A percentile compares a stretch with the other conserved stretches of the same genome.
phyloP scores from a whole-genome alignment of 2,113 vertebrate genomes.

The Phrynosoma platyrhinos region DNA sequence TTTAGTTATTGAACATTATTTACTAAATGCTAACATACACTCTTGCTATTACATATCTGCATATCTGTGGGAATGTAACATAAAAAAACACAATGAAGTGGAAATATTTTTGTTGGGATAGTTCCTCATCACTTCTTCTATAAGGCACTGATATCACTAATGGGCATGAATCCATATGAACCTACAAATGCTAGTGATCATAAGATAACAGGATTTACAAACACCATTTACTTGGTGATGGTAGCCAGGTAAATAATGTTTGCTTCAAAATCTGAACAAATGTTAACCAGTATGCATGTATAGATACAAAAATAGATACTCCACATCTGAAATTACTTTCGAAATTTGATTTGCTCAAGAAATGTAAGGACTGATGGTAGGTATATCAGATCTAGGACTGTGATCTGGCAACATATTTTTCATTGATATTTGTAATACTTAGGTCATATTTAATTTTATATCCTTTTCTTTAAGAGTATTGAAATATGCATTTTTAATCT shows the following conservation, averaged over 20 bases:
- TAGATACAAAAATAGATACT: neutral
- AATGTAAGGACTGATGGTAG: neutral
- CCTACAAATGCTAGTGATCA: neutral
- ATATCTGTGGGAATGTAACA: conserved; percentile 52
- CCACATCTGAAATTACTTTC: neutral
- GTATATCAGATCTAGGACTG: neutral
- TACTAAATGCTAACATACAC: conserved; percentile 42
- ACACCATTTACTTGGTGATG: neutral
- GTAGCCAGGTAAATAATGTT: neutral
- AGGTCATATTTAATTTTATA: neutral
- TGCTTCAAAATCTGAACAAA: neutral
- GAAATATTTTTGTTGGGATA: conserved; percentile 55
- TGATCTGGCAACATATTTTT: neutral
- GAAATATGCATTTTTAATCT: neutral
- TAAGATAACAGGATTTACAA: neutral
- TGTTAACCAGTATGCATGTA: neutral
- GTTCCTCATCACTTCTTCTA: conserved; percentile 46
- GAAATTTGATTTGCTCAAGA: neutral
- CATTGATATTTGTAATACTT: neutral
- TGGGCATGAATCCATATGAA: neutral
- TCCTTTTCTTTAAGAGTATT: neutral
- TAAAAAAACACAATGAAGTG: conserved; percentile 51
- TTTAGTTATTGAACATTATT: conserved; percentile 15
- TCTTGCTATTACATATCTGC: conserved; percentile 50
- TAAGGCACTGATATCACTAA: neutral